Base-by-base conservation (phyloP, 2,113 vertebrate genomes). In the Dermatemys mawii region DNA sequence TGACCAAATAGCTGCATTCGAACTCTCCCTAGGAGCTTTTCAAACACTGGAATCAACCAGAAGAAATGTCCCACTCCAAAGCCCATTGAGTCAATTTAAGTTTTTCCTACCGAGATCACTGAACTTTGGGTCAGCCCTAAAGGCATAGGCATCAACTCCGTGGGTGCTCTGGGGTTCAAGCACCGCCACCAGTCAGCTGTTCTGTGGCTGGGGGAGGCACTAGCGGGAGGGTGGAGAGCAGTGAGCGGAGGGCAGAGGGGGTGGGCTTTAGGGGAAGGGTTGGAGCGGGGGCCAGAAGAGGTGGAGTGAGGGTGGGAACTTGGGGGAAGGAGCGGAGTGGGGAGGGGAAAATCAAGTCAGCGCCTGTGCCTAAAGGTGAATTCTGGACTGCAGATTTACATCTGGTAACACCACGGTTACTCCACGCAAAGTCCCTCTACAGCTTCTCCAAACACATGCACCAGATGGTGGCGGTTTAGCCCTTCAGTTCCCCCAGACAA, bases 101-200 rank as follows among this genome's bases (percentile, higher is more conserved):
- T 70, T 70, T 38, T 70, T 11, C 19, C 17, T 60, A 38, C 8
- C 8, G 8, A 11, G 5, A 10, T 70, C 63, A 21, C 1, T 70
- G 63, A 16, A 17, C 35, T 67, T 67, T 21, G 63, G 63, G 63
- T 67, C 32, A 67, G 35, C n/a, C 17, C 17, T 21, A n/a, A 53
- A 53, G 51, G 51, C 51, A 53, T 3, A 53, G 8, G 51, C 21
- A 53, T 21, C 19, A 14, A 22, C 17, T 19, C 50, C 17, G 1
- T 51, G 50, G 51, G 51, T 53, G 51, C 51, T 53, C 21, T 22
- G 21, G 51, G 51, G 51, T 21, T 22, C 51, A 53, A 53, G 51
- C 3, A 1, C 1, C 1, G 8, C 51, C 1, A 8, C 51, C 51
- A 8, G 22, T 53, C 51, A 53, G 51, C 51, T 53, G 8, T 53